Base-by-base conservation (phyloP, 2,113 vertebrate species). In the Rhabdornis inornatus region DNA sequence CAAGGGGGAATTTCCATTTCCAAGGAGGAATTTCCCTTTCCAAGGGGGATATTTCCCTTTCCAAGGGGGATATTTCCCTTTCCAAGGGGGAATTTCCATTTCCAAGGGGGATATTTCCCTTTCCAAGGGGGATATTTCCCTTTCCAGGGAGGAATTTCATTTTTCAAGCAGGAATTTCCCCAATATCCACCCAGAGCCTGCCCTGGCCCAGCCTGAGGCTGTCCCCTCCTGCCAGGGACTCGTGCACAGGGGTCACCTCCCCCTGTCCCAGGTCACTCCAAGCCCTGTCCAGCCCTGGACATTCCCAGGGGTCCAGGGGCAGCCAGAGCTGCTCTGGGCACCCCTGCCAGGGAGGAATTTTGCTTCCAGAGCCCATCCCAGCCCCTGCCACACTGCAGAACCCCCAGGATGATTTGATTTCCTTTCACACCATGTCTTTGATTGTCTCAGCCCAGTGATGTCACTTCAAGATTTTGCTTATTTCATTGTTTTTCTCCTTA, bases 181-280 rank as follows among this genome's bases (percentile, higher is more conserved):
- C 47, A 39, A 0, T 18, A 12, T 7, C 66, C 49, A 16, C 1
- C 30, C 23, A 8, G 5, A 2, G 0, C 39, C 2, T 55, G 2
- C n/a, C n/a, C 39, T 11, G n/a, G 64, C 42, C 56, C 57, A 21
- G 18, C 25, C 49, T 15, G 15, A 16, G 50, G 25, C 50, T 52
- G 50, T 28, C 59, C 47, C 55, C 56, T 70, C 40, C n/a, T 47
- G 53, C 30, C 50, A 52, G 49, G 24, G 1, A 40, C 39, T 40
- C 25, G 53, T 9, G 45, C 20, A 15, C 5, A 77, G 37, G 15
- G 49, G 57, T 57, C 85, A 56, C 22, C 15, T 57, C 0, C 37
- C 52, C 3, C 5, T 8, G 3, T 2, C 35, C 85, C 40, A 25
- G 40, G 10, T 8, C 28, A 39, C 55, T 61, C 64, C 83, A 5